Base-by-base conservation (phyloP, 2,797 vertebrate species). In the Podargus strigoides region DNA sequence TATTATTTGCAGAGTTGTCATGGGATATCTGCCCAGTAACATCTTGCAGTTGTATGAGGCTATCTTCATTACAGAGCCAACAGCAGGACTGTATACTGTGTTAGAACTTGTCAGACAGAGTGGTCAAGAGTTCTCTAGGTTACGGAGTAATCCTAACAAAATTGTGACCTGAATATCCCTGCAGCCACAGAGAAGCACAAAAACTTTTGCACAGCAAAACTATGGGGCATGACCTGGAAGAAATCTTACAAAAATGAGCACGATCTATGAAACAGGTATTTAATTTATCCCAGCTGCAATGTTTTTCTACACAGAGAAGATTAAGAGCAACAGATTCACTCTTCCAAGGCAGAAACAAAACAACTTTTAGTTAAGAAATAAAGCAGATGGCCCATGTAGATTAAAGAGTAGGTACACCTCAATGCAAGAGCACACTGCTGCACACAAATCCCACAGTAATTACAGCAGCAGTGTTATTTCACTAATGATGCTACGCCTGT, bases 381-480 rank as follows among this genome's bases (percentile, higher is more conserved):
- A 95, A 95, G 94, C 97, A 97, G 97, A 97, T 97, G 97, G 97
- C 79, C 90, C 44, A 27, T 17, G 77, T 27, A 96, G 94, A 98
- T 97, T 94, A 97, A 97, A 98, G 94, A 64, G 87, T 27, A 89
- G 94, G 92, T 93, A 79, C 69, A 63, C 66, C 18, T 50, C 77
- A 24, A 83, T 37, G 96, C 96, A 95, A 85, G 41, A 93, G 90
- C 75, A 66, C 73, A 52, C 88, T 19, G 62, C 96, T 93, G 94
- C 4, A 30, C 92, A 64, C 95, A 97, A 97, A 97, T 96, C 95
- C 96, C 96, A 95, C 95, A 96, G 94, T 97, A 97, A 96, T 97
- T 97, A 97, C 86, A n/a, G 49, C 20, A n/a, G 75, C 39, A 14
- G 64, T 5, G 3, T 79, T 63, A 28, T n/a, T 90, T 89, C 91